Evolutionary conservation across 2,113 vertebrate species (phyloP).

Genomic region (Mellivora capensis): DNA sequence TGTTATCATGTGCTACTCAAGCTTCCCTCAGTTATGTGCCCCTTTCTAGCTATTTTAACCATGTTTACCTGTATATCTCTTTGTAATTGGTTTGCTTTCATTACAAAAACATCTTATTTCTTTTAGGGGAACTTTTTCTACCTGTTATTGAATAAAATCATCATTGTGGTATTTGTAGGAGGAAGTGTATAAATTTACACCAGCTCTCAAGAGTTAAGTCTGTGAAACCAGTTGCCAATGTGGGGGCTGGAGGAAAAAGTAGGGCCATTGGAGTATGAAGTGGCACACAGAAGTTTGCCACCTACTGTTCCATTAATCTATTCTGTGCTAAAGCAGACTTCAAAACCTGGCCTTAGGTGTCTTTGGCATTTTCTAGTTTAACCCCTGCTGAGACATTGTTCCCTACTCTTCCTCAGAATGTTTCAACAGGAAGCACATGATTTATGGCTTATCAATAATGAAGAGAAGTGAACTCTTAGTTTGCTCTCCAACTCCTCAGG

Average conservation of each 20-base stretch:
- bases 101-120: not conserved
- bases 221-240: not conserved
- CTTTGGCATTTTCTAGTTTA: not conserved
- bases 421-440: not conserved
- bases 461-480: not conserved
- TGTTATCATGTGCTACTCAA: not conserved
- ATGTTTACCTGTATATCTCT: not conserved
- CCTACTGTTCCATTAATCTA: not conserved
- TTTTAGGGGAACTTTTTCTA: not conserved
- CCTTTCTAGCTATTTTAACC: not conserved
- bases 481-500: not conserved
- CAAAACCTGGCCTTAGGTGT: rapidly evolving
- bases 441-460: not conserved
- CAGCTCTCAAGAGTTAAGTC: not conserved
- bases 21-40: not conserved
- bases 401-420: not conserved
- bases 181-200: not conserved
- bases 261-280: not conserved
- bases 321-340: not conserved
- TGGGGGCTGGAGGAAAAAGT: not conserved
- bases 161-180: not conserved
- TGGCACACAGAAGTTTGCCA: not conserved
- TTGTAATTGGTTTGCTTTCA: not conserved
- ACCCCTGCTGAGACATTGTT: not conserved
- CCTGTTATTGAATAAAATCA: not conserved